These are phyloP conservation scores for Epistrophe grossulariae DNA, from an alignment of 2,888 invertebrate species.

Conservation along the genomic window DNA sequence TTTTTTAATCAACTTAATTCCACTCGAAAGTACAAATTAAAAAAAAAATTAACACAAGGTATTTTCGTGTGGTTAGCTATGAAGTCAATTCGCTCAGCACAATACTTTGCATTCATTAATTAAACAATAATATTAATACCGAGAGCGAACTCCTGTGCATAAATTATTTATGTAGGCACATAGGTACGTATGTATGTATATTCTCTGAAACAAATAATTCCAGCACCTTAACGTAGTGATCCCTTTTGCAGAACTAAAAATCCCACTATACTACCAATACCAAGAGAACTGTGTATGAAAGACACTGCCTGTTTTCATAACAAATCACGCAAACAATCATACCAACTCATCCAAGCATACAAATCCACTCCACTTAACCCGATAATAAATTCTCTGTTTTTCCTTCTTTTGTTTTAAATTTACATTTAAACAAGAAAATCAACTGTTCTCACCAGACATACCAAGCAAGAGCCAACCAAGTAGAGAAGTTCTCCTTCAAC, in stretches of 20 bases:
- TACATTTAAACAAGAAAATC: constrained; percentile 63
- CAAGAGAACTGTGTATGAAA: not conserved
- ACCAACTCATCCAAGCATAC: constrained; percentile 22
- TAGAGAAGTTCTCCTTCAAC: constrained; percentile 57
- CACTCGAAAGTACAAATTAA: not conserved
- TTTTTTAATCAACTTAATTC: constrained; percentile 28
- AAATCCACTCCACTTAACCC: constrained; percentile 39
- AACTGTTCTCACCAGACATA: constrained; percentile 43
- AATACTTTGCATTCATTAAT: constrained; percentile 8
- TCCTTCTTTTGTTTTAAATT: constrained; percentile 51
- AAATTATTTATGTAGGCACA: no score
- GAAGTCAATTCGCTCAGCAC: not conserved
- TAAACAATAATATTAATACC: constrained; percentile 18
- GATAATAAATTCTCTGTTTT: constrained; percentile 38
- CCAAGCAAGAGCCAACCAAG: not conserved
- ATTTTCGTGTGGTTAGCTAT: not conserved
- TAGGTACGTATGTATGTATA: not conserved
- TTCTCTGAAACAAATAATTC: not conserved
- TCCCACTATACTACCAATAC: not conserved
- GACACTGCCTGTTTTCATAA: constrained; percentile 25
- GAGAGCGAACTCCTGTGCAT: not conserved
- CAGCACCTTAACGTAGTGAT: not conserved
- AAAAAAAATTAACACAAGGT: not conserved
- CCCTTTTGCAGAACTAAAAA: not conserved
- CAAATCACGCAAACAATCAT: constrained; percentile 34